A percentile compares a stretch with the other conserved stretches of the same genome.
phyloP scores from a whole-genome alignment of 2,113 vertebrate genomes.

The Rhegmatorhina hoffmannsi region DNA sequence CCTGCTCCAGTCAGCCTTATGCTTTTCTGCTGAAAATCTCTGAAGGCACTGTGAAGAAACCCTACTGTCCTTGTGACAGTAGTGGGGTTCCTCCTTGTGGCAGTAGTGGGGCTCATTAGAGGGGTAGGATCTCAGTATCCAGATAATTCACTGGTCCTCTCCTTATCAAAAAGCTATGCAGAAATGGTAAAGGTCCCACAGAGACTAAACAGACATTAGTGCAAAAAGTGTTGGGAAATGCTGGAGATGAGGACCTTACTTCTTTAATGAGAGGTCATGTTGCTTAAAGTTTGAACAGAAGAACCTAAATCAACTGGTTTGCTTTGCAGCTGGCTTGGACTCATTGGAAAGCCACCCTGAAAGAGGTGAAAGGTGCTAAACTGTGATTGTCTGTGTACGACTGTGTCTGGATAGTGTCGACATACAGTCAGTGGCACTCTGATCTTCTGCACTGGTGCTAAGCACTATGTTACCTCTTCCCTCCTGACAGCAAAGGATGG shows the following conservation, averaged over 20 bases:
- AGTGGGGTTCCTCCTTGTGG: background rate
- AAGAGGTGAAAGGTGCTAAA: background rate
- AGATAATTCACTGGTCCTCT: background rate
- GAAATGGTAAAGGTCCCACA: background rate
- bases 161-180: background rate
- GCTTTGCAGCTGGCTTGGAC: background rate
- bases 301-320: background rate
- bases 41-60: background rate
- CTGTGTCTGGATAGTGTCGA: background rate
- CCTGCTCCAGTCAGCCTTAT: background rate
- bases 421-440: background rate
- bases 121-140: background rate
- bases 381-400: background rate
- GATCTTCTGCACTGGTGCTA: background rate
- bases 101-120: background rate
- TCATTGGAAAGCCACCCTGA: background rate
- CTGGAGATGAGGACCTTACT: background rate
- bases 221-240: background rate
- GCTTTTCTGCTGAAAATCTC: background rate
- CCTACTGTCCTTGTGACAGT: background rate
- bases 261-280: background rate
- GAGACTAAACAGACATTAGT: background rate
- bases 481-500: background rate
- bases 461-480: background rate
- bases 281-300: background rate